Evolutionary conservation across 2,113 vertebrate genomes (phyloP).

Genomic region (Ammodytes dubius): DNA sequence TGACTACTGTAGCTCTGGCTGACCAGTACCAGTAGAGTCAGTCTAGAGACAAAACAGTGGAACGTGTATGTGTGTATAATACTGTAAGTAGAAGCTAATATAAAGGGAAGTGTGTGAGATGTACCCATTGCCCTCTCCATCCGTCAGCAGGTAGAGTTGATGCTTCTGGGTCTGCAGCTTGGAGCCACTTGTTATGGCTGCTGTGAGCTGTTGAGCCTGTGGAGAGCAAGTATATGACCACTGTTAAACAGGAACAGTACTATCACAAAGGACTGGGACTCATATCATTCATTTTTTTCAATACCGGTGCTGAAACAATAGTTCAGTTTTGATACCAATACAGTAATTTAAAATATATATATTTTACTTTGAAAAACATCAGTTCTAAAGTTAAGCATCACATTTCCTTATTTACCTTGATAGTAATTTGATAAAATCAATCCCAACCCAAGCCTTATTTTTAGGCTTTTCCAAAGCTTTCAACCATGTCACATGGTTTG

Average conservation of each 20-base stretch:
- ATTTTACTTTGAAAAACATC: background rate
- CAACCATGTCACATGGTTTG: no score
- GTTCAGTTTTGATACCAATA: background rate
- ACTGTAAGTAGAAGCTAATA: background rate
- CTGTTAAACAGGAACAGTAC: background rate
- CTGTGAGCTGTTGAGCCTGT: slow-evolving; percentile 90
- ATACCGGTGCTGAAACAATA: background rate
- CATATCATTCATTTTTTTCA: background rate
- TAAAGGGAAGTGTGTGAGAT: slow-evolving; percentile 1
- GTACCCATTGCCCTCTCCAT: slow-evolving; percentile 87
- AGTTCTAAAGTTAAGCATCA: background rate
- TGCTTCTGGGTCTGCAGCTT: slow-evolving; percentile 91
- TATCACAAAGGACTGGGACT: background rate
- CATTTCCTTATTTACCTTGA: no score
- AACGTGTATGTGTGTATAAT: background rate
- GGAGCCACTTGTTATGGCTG: slow-evolving; percentile 89
- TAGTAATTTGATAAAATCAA: no score
- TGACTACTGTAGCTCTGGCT: slow-evolving; percentile 2
- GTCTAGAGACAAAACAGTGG: background rate
- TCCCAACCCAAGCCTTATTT: no score
- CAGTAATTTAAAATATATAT: background rate
- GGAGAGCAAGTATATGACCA: background rate
- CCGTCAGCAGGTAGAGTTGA: slow-evolving; percentile 91
- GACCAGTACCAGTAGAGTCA: background rate
- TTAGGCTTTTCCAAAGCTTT: no score